These are phyloP conservation scores for Odontesthes bonariensis DNA, from an alignment of 2,113 vertebrate genomes.

Conservation along the genomic window DNA sequence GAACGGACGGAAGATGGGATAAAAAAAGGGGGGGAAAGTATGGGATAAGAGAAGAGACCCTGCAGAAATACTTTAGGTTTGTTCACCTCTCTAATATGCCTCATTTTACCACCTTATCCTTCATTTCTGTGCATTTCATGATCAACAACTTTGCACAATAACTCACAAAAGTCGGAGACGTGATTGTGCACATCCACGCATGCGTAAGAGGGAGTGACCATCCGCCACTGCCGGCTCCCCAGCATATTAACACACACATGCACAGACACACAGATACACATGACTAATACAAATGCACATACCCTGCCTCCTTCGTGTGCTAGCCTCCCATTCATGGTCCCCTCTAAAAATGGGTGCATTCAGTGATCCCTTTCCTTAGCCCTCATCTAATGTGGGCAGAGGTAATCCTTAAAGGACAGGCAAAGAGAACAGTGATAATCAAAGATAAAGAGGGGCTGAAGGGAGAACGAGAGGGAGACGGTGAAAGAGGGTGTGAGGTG, in stretches of 20 bases:
- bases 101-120: background rate
- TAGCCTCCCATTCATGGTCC: slow-evolving; percentile 69
- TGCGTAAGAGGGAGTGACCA: slow-evolving; percentile 56
- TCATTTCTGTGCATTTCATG: slow-evolving; percentile 11
- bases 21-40: slow-evolving; percentile 46
- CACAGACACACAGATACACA: slow-evolving; percentile 53
- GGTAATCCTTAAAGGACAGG: slow-evolving; percentile 73
- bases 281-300: slow-evolving; percentile 43
- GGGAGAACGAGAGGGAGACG: slow-evolving; percentile 35
- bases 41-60: slow-evolving; percentile 50
- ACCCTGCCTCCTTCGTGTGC: slow-evolving; percentile 48
- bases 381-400: slow-evolving; percentile 66
- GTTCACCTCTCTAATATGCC: background rate
- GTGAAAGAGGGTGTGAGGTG: slow-evolving; percentile 55
- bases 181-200: slow-evolving; percentile 52
- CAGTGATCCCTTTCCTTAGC: slow-evolving; percentile 62
- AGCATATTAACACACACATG: slow-evolving; percentile 48
- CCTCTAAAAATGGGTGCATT: slow-evolving; percentile 64
- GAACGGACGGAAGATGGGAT: slow-evolving; percentile 61
- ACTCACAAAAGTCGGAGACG: slow-evolving; percentile 39
- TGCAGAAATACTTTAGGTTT: slow-evolving; percentile 8
- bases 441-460: slow-evolving; percentile 54
- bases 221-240: slow-evolving; percentile 54
- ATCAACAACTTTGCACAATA: slow-evolving; percentile 18
- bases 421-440: slow-evolving; percentile 60